Percentiles rank a stretch among this genome's conserved stretches.
phyloP scores from a whole-genome alignment of 2,888 invertebrate species.

The Meta bourneti region DNA sequence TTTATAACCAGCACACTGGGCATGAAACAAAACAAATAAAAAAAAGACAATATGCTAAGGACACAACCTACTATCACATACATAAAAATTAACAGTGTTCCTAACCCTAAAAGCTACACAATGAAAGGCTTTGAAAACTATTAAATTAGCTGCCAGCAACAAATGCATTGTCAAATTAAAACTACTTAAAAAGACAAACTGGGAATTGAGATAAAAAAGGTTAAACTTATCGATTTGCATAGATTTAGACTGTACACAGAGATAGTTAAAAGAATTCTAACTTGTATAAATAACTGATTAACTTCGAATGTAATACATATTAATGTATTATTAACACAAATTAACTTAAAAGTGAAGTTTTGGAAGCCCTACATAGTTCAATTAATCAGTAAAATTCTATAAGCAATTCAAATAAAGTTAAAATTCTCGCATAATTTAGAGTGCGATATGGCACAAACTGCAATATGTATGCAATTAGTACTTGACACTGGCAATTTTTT shows the following conservation, averaged over 20 bases:
- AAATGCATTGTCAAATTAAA: conserved; percentile 1
- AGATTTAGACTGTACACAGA: conserved; percentile 25
- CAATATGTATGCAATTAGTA: too few relatives aligned
- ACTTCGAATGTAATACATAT: too few relatives aligned
- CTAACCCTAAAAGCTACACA: conserved; percentile 48
- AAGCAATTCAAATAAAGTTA: not conserved
- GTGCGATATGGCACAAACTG: too few relatives aligned
- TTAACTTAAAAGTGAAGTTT: not conserved
- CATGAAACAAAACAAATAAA: not conserved
- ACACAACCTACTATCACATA: conserved; percentile 5
- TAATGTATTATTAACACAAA: not conserved
- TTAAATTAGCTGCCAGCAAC: conserved; percentile 54
- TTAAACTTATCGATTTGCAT: conserved; percentile 7
- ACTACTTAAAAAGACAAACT: conserved; percentile 3
- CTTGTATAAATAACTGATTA: not conserved
- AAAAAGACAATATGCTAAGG: not conserved
- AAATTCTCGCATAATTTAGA: too few relatives aligned
- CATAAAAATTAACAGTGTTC: conserved; percentile 21
- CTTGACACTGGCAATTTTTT: too few relatives aligned
- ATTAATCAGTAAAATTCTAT: not conserved
- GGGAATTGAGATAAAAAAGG: not conserved
- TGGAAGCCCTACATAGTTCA: conserved; percentile 35
- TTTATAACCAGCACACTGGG: not conserved
- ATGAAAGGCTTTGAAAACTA: conserved; percentile 52
- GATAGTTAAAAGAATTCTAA: not conserved